phyloP scores from a whole-genome alignment of 1,140 invertebrate species.

The Drosophila subpulchrella region DNA sequence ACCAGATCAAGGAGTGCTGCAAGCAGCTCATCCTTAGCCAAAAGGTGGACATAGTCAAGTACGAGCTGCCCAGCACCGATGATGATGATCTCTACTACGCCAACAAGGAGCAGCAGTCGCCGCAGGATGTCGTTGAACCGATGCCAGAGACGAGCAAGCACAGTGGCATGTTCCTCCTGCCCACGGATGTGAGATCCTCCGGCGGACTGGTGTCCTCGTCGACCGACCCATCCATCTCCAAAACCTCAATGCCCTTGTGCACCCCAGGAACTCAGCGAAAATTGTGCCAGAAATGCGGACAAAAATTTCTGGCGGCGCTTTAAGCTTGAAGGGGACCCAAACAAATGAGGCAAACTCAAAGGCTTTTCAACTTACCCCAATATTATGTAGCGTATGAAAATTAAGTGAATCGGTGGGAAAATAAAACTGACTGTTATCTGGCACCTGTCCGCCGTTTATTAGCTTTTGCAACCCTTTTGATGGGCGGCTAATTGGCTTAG shows the following conservation, averaged over 20 bases:
- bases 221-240: background rate
- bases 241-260: background rate
- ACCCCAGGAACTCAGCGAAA: conserved; percentile 15
- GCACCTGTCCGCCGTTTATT: conserved; percentile 18
- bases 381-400: background rate
- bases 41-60: conserved; percentile 54
- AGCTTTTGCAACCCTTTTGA: conserved; percentile 6
- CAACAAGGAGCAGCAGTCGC: background rate
- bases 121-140: background rate
- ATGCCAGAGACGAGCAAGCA: background rate
- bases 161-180: background rate
- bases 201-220: background rate
- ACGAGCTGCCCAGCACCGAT: conserved; percentile 62
- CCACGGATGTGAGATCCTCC: conserved; percentile 3
- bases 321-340: background rate
- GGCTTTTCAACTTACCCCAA: background rate
- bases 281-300: conserved; percentile 52
- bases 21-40: conserved; percentile 60
- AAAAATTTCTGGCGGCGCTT: conserved; percentile 50
- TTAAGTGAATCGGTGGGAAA: background rate
- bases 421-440: conserved; percentile 47
- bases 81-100: conserved; percentile 24
- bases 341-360: background rate
- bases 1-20: conserved; percentile 68
- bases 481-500: conserved; percentile 62